phyloP scores from a whole-genome alignment of 2,797 vertebrate species.

The Phoxinus dragarum region DNA sequence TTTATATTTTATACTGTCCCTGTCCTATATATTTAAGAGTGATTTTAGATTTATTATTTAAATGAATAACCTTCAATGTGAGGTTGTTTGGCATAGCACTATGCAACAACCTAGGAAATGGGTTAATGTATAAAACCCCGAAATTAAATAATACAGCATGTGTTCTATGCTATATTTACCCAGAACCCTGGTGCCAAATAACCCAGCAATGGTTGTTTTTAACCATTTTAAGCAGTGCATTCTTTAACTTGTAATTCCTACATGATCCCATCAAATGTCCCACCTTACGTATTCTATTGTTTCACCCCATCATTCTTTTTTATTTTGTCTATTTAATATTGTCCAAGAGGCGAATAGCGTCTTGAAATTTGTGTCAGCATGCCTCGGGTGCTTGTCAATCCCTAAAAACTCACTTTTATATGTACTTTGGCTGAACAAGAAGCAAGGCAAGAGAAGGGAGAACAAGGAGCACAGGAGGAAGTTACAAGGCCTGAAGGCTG shows the following conservation, averaged over 20 bases:
- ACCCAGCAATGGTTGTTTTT: not conserved
- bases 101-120: not conserved
- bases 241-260: not conserved
- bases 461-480: constrained; percentile 5
- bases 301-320: not conserved
- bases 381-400: constrained; percentile 1
- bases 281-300: not conserved
- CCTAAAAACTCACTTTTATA: not conserved
- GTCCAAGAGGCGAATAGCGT: not conserved
- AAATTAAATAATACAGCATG: not conserved
- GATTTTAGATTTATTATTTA: not conserved
- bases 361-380: constrained; percentile 11
- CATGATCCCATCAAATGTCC: not conserved
- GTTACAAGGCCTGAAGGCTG: constrained; percentile 11
- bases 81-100: not conserved
- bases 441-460: not conserved
- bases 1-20: not conserved
- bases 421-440: not conserved
- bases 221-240: not conserved
- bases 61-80: not conserved
- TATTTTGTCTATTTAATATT: not conserved
- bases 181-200: not conserved
- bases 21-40: not conserved
- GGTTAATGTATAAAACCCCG: not conserved
- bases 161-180: not conserved